Base-by-base conservation (phyloP, 2,888 invertebrate species). In the Drosophila bunnanda region DNA sequence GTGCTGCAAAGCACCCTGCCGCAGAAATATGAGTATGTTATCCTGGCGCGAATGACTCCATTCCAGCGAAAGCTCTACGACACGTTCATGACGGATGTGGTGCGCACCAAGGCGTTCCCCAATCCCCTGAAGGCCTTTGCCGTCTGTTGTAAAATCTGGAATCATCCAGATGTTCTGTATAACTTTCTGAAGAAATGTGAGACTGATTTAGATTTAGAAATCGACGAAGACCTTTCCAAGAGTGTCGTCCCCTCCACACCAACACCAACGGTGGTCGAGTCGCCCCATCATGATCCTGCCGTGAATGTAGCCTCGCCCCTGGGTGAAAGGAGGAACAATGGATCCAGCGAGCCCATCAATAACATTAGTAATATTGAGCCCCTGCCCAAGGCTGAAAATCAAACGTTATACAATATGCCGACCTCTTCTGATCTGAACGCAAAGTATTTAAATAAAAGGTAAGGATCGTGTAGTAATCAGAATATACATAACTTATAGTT, bases 81-180 rank as follows among this genome's bases (percentile, higher is more conserved):
- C 79, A 95, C 96, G 12, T 98, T 98, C 90, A 98, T 98, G 97
- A 97, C 97, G 91, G 97, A 97, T 91, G 97, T 97, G 1, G 96
- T 97, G 0, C 94, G 97, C 28, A 96, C 96, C 20, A 96, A 97
- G 56, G 95, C 96, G 15, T 97, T 97, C 61, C 97, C 97, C 32
- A 99, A 99, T 93, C 99, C 99, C 0, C 93, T 99, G 64, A 98
- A 98, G 93, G 98, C 99, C 2, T 99, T 99, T 92, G 98, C 99
- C 22, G 98, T 99, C 65, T 99, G 99, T 91, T 99, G 98, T 91
- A 99, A 99, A 94, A 98, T 98, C 82, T 98, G 98, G 98, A 98
- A 98, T 91, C 98, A 98, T 93, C 98, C 98, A 0, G 98, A 98
- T 91, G 97, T 98, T 20, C 92, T 98, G 32, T 98, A 97, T 91